Percentiles rank a stretch among this genome's conserved stretches.
Conservation (phyloP, 2,797 vertebrate species). For the Pseudochaenichthys georgianus region DNA sequence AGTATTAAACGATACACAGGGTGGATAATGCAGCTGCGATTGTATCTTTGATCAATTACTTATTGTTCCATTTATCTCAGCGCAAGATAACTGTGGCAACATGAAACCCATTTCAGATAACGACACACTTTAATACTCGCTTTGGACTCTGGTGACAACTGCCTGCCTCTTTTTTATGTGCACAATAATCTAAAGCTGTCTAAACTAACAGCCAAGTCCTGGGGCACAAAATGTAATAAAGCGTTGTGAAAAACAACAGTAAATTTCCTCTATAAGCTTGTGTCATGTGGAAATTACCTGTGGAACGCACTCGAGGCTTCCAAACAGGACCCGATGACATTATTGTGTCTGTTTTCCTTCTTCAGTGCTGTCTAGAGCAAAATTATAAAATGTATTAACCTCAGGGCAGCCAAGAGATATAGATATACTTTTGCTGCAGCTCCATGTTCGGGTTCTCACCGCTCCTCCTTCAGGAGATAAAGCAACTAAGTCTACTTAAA, state of each 20-base stretch:
- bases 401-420: slow-evolving; percentile 32
- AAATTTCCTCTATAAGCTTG: slow-evolving; percentile 70
- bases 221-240: slow-evolving; percentile 66
- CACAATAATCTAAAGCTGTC: slow-evolving; percentile 69
- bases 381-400: slow-evolving; percentile 60
- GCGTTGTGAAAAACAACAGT: slow-evolving; percentile 66
- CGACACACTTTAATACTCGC: slow-evolving; percentile 39
- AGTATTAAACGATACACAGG: slow-evolving; percentile 21
- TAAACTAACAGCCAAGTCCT: slow-evolving; percentile 55
- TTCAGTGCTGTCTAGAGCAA: slow-evolving; percentile 46
- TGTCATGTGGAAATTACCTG: slow-evolving; percentile 66
- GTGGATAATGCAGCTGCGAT: slow-evolving; percentile 4
- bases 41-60: slow-evolving; percentile 48
- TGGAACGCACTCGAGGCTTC: slow-evolving; percentile 60
- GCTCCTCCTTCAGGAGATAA: background rate
- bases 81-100: slow-evolving; percentile 33
- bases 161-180: slow-evolving; percentile 68
- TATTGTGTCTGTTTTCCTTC: slow-evolving; percentile 51
- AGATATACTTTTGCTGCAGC: slow-evolving; percentile 18
- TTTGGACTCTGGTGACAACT: slow-evolving; percentile 56
- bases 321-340: slow-evolving; percentile 46
- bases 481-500: background rate
- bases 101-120: slow-evolving; percentile 57
- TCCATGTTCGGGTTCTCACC: slow-evolving; percentile 10
- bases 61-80: slow-evolving; percentile 51